These are phyloP conservation scores for Himalopsyche tibetana DNA, from an alignment of 2,888 invertebrate species.

Conservation along the genomic window DNA sequence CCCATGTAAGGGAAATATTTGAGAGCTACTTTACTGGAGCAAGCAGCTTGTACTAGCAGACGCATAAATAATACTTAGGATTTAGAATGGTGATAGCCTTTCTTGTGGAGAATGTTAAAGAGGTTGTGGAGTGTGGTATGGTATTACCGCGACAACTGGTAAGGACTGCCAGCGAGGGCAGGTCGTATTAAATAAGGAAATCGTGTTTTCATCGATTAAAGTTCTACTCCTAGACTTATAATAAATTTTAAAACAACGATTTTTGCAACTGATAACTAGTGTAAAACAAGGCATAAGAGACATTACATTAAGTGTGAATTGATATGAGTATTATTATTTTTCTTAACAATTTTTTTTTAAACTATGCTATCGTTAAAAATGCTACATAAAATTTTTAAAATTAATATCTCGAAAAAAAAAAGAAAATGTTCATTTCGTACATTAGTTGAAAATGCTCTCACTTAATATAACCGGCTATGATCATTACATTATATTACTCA, in stretches of 20 bases:
- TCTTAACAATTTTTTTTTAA: too few species aligned
- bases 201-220: constrained; percentile 23
- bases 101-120: constrained; percentile 49
- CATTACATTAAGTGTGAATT: too few species aligned
- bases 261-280: too few species aligned
- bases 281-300: too few species aligned
- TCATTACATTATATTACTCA: too few species aligned
- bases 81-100: constrained; percentile 52
- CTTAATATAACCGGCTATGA: too few species aligned
- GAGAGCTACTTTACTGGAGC: not conserved
- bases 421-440: too few species aligned
- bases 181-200: constrained; percentile 24
- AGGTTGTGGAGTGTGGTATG: constrained; percentile 34
- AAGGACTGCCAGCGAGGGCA: constrained; percentile 31
- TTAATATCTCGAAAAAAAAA: too few species aligned
- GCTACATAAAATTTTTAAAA: too few species aligned
- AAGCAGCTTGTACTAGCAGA: constrained; percentile 44
- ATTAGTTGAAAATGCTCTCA: too few species aligned
- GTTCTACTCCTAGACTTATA: not conserved
- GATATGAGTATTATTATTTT: too few species aligned
- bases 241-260: not conserved
- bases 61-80: constrained; percentile 58
- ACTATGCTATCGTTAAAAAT: too few species aligned
- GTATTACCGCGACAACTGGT: constrained; percentile 32
- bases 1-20: not conserved